Base-by-base conservation (phyloP, 2,113 vertebrate genomes). In the Gavia stellata region DNA sequence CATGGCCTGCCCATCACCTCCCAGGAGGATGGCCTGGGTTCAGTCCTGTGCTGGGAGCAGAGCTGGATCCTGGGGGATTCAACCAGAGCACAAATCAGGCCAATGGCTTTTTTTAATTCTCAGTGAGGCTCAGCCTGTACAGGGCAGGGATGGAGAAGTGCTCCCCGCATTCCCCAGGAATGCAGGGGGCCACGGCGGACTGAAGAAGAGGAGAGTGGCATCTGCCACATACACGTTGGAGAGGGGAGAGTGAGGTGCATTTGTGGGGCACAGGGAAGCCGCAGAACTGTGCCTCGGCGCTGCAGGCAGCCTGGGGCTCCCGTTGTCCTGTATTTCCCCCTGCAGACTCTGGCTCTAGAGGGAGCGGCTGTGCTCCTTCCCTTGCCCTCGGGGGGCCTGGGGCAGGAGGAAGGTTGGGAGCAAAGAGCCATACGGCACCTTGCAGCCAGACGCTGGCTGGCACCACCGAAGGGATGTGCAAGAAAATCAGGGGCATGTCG, bases 111-210 rank as follows among this genome's bases (percentile, higher is more conserved):
- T 90, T 95, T 95, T 73, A 82, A 81, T 95, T 95, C 55, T 73
- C 74, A 53, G 0, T 33, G 42, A 92, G 55, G 38, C 25, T 78
- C 18, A 7, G 71, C 38, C 81, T 9, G 1, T 17, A 29, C 45
- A 65, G n/a, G 38, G 52, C 44, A 59, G 49, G 62, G 61, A 49
- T 74, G 67, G 23, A 94, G 50, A 34, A 50, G 10, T 26, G 38
- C 23, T 67, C 31, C 31, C 21, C 3, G 2, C 29, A 29, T 68
- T 75, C 34, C 24, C 24, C 2, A 1, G 38, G 23, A n/a, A 11
- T 52, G 40, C 62, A 65, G 31, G 17, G 47, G 55, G 5, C 42
- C 13, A 42, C 0, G 0, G 45, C 1, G 0, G 24, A n/a, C 42
- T 85, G 58, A 92, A 53, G 52, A 89, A 38, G 62, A 86, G 61